Percentiles rank a stretch among this genome's conserved stretches.
Evolutionary conservation across 1,140 invertebrate species (phyloP).

Genomic region (Achatina immaculata): DNA sequence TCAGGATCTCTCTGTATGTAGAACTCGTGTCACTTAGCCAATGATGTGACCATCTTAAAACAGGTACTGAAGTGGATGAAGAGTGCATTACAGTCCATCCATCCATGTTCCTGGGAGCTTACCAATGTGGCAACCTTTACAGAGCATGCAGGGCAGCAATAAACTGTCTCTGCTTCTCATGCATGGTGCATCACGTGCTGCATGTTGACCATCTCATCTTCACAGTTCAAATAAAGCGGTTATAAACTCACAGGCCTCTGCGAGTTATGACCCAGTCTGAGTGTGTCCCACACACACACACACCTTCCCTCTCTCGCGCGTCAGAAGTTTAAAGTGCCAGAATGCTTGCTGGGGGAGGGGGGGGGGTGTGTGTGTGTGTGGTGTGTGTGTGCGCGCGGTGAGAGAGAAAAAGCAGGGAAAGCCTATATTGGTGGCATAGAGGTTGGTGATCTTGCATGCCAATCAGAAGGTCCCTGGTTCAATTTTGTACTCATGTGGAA

Average conservation of each 20-base stretch:
- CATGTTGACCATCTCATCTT: neutral
- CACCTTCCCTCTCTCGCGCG: neutral
- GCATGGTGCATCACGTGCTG: neutral
- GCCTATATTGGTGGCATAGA: no score
- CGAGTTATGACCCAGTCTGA: no score
- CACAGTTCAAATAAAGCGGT: neutral
- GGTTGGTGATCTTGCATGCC: no score
- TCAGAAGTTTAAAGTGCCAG: no score
- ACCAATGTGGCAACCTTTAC: neutral
- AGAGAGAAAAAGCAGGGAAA: no score
- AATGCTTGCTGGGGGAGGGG: no score
- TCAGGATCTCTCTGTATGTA: neutral
- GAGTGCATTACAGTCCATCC: neutral
- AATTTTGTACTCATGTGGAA: no score
- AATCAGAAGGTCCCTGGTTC: no score
- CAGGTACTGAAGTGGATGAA: neutral
- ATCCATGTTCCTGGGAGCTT: neutral
- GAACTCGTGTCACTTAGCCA: neutral
- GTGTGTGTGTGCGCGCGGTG: no score
- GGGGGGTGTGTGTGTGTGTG: no score
- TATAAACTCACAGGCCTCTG: no score
- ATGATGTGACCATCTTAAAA: neutral
- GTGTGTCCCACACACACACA: neutral
- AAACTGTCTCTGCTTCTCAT: neutral
- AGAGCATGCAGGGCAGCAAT: neutral